Percentiles rank a stretch among this genome's conserved stretches.
Evolutionary conservation across 2,113 vertebrate genomes (phyloP).

Genomic region (Rhodinocichla rosea): DNA sequence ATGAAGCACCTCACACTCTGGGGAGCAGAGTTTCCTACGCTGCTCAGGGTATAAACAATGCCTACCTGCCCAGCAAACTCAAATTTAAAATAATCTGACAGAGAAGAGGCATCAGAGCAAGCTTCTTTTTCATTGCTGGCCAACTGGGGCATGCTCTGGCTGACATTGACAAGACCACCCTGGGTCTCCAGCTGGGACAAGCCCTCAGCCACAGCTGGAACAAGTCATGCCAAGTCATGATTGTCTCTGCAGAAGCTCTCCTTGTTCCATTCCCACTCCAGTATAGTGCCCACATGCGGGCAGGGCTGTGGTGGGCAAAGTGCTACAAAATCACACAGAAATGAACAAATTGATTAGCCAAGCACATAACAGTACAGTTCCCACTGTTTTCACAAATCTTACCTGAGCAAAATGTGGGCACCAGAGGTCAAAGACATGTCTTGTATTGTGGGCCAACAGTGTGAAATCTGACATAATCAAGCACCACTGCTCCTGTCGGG

Average conservation of each 20-base stretch:
- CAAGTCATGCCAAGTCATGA: background rate
- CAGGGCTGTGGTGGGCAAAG: background rate
- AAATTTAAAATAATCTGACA: background rate
- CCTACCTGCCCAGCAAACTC: background rate
- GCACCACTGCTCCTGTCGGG: fast-evolving
- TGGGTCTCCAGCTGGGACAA: fast-evolving
- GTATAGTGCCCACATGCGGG: fast-evolving
- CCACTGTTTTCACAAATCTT: background rate
- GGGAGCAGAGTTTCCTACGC: background rate
- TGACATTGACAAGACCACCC: background rate
- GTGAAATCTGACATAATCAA: background rate
- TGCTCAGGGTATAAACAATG: background rate
- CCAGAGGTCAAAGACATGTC: background rate
- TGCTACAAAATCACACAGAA: background rate
- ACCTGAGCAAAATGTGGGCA: background rate
- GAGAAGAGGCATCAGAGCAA: background rate
- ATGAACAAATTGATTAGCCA: background rate
- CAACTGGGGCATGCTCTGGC: fast-evolving
- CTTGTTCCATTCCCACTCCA: background rate
- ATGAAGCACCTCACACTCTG: fast-evolving
- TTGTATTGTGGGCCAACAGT: background rate
- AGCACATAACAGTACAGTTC: background rate
- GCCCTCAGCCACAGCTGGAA: background rate
- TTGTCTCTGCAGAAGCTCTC: background rate
- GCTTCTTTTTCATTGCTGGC: background rate